phyloP scores from a whole-genome alignment of 2,113 vertebrate species.

The Etheostoma spectabile region DNA sequence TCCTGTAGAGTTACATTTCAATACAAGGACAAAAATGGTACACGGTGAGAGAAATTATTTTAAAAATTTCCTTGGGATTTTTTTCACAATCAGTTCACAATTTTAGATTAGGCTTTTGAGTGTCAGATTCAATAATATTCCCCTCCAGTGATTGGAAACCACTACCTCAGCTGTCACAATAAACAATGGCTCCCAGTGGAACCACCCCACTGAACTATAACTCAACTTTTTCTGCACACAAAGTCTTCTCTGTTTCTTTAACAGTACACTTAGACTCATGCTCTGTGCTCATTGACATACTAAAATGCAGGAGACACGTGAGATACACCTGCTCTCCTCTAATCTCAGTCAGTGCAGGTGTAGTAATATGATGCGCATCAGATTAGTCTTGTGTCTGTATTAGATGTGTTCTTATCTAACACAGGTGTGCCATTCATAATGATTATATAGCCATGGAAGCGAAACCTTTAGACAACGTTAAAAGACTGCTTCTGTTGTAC shows the following conservation, averaged over 20 bases:
- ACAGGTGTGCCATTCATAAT: slow-evolving; percentile 31
- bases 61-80: not conserved
- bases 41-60: not conserved
- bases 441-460: not conserved
- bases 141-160: slow-evolving; percentile 23
- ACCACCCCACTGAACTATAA: slow-evolving; percentile 38
- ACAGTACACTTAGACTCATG: slow-evolving; percentile 45
- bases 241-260: slow-evolving; percentile 64
- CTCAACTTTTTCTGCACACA: slow-evolving; percentile 61
- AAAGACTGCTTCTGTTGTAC: not conserved
- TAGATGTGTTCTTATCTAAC: slow-evolving; percentile 30
- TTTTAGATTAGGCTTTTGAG: not conserved
- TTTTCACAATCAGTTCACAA: not conserved
- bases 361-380: slow-evolving; percentile 61
- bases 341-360: slow-evolving; percentile 58
- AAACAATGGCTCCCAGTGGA: slow-evolving; percentile 50
- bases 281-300: slow-evolving; percentile 53
- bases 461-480: not conserved
- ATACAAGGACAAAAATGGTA: not conserved
- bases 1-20: slow-evolving; percentile 6
- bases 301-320: slow-evolving; percentile 51
- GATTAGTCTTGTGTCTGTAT: slow-evolving; percentile 22
- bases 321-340: slow-evolving; percentile 53
- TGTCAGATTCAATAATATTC: slow-evolving; percentile 2
- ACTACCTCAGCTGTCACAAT: slow-evolving; percentile 32